These are phyloP conservation scores for Vombatus ursinus DNA, from an alignment of 2,113 vertebrate species.

Conservation along the genomic window DNA sequence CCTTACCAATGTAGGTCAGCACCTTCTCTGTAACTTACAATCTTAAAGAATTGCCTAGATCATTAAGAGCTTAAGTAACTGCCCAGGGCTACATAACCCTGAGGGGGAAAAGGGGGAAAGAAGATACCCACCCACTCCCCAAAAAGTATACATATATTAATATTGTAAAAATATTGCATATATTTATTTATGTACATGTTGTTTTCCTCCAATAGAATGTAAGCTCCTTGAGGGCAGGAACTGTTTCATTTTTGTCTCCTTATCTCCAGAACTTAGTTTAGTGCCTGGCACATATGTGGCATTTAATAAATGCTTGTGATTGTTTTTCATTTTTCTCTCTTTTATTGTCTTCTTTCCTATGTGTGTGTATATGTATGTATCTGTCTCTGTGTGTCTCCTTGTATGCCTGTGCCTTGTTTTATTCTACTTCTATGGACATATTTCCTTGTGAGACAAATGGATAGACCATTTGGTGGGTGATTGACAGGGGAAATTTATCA, in stretches of 20 bases:
- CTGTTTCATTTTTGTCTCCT: background rate
- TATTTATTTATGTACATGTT: background rate
- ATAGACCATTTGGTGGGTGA: conserved; percentile 48
- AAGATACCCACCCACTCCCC: background rate
- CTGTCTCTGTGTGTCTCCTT: background rate
- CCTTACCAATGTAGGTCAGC: background rate
- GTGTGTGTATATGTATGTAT: background rate
- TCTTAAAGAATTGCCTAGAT: background rate
- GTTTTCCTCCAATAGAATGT: background rate
- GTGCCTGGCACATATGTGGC: background rate
- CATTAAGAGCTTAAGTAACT: background rate
- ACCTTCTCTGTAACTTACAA: background rate
- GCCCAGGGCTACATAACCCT: background rate
- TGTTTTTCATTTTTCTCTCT: background rate
- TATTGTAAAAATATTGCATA: background rate
- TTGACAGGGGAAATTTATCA: conserved; percentile 31
- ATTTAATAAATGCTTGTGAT: background rate
- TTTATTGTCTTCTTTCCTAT: background rate
- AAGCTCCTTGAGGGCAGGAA: background rate
- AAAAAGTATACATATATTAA: background rate
- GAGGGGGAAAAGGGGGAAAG: background rate
- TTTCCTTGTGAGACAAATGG: conserved; percentile 42
- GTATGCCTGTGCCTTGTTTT: background rate
- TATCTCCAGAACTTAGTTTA: background rate
- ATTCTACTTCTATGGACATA: background rate